A percentile compares a stretch with the other conserved stretches of the same genome.
Conservation (phyloP, 2,113 vertebrate genomes). For the Capreolus pygargus region DNA sequence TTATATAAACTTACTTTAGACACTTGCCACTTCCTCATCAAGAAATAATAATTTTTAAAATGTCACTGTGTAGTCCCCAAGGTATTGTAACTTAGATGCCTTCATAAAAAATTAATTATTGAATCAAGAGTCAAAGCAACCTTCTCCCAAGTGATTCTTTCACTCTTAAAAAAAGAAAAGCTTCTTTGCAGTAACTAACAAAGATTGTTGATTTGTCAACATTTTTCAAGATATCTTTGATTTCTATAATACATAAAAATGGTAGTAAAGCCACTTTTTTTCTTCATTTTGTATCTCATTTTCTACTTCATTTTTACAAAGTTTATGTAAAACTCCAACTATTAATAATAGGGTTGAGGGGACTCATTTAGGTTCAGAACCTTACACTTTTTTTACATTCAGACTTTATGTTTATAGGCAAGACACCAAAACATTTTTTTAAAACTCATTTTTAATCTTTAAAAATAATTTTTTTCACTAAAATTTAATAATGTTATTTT, state of each 20-base stretch:
- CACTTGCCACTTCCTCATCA: constrained; percentile 51
- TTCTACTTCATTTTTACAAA: neutral
- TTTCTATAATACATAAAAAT: neutral
- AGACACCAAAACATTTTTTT: neutral
- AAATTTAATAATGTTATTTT: constrained; percentile 30
- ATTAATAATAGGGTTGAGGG: neutral
- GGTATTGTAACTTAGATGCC: constrained; percentile 42
- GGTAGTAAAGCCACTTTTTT: neutral
- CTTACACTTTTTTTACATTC: neutral
- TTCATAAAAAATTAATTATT: constrained; percentile 65
- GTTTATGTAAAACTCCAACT: neutral
- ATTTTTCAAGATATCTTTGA: neutral
- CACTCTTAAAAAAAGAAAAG: neutral
- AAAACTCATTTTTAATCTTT: neutral
- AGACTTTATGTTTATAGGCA: neutral
- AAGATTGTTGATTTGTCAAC: neutral
- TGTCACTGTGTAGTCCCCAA: constrained; percentile 38
- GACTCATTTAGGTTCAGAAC: neutral
- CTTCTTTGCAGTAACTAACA: neutral
- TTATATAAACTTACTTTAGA: constrained; percentile 41
- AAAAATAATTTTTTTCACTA: neutral
- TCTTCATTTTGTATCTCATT: neutral
- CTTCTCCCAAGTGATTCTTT: constrained; percentile 33
- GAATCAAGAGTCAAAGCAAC: constrained; percentile 27
- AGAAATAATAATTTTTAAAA: constrained; percentile 1